A percentile compares a stretch with the other conserved stretches of the same genome.
Conservation (phyloP, 2,888 invertebrate species). For the Argyresthia albistria region DNA sequence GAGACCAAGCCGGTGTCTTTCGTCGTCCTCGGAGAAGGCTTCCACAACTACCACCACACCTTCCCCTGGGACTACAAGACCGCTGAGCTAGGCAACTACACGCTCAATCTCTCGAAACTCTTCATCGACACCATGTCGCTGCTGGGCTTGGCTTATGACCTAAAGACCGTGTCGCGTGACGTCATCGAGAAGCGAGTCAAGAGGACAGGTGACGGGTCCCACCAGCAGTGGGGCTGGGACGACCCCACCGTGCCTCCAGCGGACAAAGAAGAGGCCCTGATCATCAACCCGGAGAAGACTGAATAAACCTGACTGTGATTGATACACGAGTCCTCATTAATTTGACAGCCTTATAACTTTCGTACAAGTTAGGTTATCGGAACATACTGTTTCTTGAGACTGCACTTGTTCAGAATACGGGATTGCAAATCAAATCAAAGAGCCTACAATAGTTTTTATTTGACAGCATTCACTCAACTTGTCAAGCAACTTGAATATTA, state of each 20-base stretch:
- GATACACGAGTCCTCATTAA: not conserved
- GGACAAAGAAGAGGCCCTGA: conserved; percentile 24
- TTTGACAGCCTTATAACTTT: too few species aligned
- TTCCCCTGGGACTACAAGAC: conserved; percentile 92
- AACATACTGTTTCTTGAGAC: too few species aligned
- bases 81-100: conserved; percentile 80
- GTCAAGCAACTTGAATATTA: too few species aligned
- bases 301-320: conserved; percentile 17
- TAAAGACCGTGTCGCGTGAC: conserved; percentile 82
- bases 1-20: conserved; percentile 78
- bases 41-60: conserved; percentile 90
- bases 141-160: conserved; percentile 90
- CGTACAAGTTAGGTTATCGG: too few species aligned
- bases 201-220: conserved; percentile 83
- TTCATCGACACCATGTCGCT: conserved; percentile 86
- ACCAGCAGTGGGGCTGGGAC: conserved; percentile 83
- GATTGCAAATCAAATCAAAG: too few species aligned
- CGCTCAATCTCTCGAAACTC: conserved; percentile 79
- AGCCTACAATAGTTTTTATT: too few species aligned
- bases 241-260: conserved; percentile 60
- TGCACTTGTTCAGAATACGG: too few species aligned
- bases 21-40: conserved; percentile 82
- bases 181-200: conserved; percentile 79
- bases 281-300: conserved; percentile 30
- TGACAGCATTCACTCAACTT: too few species aligned